These are phyloP conservation scores for Berghia stephanieae DNA, from an alignment of 1,140 invertebrate species.

Conservation along the genomic window DNA sequence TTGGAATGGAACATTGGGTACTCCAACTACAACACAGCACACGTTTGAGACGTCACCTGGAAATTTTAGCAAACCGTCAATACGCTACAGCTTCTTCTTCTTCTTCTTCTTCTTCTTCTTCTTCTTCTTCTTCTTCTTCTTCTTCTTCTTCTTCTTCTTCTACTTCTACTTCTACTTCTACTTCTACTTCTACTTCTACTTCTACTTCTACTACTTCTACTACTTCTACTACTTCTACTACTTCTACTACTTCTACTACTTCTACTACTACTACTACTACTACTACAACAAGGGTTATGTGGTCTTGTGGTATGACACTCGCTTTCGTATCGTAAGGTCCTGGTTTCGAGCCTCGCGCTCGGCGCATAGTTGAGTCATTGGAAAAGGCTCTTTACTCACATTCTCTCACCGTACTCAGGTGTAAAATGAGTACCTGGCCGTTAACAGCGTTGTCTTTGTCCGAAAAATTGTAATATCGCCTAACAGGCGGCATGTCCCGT, in stretches of 20 bases:
- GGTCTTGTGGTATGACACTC: too few relatives aligned
- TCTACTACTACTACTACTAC: neutral
- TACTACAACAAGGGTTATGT: too few relatives aligned
- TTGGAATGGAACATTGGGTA: neutral
- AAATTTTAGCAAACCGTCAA: too few relatives aligned
- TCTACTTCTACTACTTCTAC: neutral
- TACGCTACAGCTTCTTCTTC: slow-evolving; percentile 16
- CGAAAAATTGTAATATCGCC: too few relatives aligned
- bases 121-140: neutral
- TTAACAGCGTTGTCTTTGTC: too few relatives aligned
- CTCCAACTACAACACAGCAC: slow-evolving; percentile 17
- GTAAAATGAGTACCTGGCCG: too few relatives aligned
- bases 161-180: neutral
- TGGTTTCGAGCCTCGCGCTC: too few relatives aligned
- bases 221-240: neutral
- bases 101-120: slow-evolving; percentile 19
- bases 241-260: slow-evolving; percentile 8
- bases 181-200: neutral
- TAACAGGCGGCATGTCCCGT: too few relatives aligned
- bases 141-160: neutral
- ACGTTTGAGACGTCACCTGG: slow-evolving; percentile 11
- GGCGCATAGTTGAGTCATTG: too few relatives aligned
- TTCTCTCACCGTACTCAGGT: too few relatives aligned
- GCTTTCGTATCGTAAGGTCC: too few relatives aligned
- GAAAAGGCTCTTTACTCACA: too few relatives aligned